Evolutionary conservation across 2,113 vertebrate genomes (phyloP).

Genomic region (Mola mola): DNA sequence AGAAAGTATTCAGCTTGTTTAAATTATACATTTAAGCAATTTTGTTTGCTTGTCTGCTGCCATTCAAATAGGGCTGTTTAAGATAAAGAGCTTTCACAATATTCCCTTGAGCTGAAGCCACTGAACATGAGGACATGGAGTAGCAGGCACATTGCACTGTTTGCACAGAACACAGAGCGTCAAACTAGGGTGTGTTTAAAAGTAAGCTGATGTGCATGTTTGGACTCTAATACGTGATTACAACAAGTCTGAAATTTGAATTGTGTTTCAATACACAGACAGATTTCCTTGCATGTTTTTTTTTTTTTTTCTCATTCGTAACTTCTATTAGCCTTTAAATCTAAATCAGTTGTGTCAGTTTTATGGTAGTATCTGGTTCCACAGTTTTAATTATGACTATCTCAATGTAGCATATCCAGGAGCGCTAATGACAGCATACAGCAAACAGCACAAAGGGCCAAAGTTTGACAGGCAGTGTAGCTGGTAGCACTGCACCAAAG

Average conservation of each 20-base stretch:
- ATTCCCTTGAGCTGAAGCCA: constrained; percentile 63
- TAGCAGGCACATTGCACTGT: constrained; percentile 39
- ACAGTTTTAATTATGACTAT: constrained; percentile 57
- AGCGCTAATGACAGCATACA: constrained; percentile 16
- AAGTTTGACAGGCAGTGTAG: constrained; percentile 51
- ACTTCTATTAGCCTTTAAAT: constrained; percentile 23
- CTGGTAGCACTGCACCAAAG: constrained; percentile 30
- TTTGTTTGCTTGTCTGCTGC: constrained; percentile 74
- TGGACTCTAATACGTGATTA: constrained; percentile 37
- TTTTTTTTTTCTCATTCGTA: constrained; percentile 5
- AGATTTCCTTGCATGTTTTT: neutral
- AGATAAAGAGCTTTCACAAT: constrained; percentile 69
- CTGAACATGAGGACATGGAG: constrained; percentile 37
- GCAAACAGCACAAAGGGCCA: constrained; percentile 42
- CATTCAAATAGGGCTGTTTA: constrained; percentile 72
- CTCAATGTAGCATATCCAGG: constrained; percentile 43
- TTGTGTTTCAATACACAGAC: neutral
- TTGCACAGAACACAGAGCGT: constrained; percentile 55
- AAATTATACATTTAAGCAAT: constrained; percentile 77
- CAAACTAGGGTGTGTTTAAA: constrained; percentile 58
- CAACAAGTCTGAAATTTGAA: constrained; percentile 32
- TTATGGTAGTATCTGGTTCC: constrained; percentile 11
- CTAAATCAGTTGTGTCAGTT: constrained; percentile 23
- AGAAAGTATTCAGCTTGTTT: constrained; percentile 50
- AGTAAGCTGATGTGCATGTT: constrained; percentile 40